Conservation (phyloP, 2,888 invertebrate species). For the Aquatica leii region DNA sequence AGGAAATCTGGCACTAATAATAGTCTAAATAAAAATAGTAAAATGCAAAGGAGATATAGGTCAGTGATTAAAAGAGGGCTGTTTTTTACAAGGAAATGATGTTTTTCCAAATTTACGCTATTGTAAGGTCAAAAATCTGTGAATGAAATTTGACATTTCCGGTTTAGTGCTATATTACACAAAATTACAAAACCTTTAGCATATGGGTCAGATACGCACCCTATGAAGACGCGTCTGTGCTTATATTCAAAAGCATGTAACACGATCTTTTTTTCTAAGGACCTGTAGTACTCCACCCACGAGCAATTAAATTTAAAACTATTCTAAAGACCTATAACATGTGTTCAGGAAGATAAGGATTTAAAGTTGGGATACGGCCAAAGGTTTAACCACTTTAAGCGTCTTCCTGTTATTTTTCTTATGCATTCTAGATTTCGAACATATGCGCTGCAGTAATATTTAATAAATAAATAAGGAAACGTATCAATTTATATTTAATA, state of each 20-base stretch:
- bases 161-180: slow-evolving; percentile 2
- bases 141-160: neutral
- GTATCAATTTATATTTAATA: slow-evolving; percentile 6
- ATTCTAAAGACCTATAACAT: slow-evolving; percentile 1
- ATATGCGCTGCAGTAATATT: slow-evolving; percentile 1
- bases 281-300: slow-evolving; percentile 12
- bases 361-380: slow-evolving; percentile 1
- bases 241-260: neutral
- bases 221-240: neutral
- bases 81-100: slow-evolving; percentile 20
- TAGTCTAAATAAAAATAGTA: slow-evolving; percentile 17
- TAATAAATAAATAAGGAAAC: neutral
- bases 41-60: slow-evolving; percentile 33
- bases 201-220: neutral
- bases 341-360: slow-evolving; percentile 14
- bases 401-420: slow-evolving; percentile 6
- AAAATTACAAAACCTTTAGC: no score
- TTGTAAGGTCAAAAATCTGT: neutral
- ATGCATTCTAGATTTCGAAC: neutral
- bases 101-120: slow-evolving; percentile 2
- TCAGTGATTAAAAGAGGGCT: slow-evolving; percentile 28
- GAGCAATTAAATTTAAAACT: slow-evolving; percentile 9
- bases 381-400: slow-evolving; percentile 12
- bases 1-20: slow-evolving; percentile 34
- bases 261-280: slow-evolving; percentile 2